Evolutionary conservation across 2,888 invertebrate genomes (phyloP), one percentile per base, ranked within the genome.

Genomic region (Lasius platythorax): DNA sequence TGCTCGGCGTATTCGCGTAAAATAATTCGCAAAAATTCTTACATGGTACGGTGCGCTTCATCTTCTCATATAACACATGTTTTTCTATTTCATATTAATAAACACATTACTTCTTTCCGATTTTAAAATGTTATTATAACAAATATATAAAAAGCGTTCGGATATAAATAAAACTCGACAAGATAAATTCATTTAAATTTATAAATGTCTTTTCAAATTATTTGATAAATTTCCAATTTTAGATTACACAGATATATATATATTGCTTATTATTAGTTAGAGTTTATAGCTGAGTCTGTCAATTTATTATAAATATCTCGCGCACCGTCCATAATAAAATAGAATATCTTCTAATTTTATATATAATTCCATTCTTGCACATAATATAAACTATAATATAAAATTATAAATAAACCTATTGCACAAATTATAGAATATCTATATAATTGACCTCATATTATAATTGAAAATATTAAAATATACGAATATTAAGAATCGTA

Each of bases 1-100:
- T 63, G 64, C 37, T 75, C 30, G 40, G n/a, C 63, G 50, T 63
- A 28, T 58, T 46, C 58, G 23, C 33, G 72, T 67, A 61, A 79
- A 79, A 61, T 73, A 61, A 61, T n/a, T 61, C 28, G 23, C 33
- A 61, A 73, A 73, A 12, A 33, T 50, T 61, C 46, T 72, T 72
- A 58, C 46, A 11, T 15, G 15, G 1, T 33, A 12, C 8, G 28
- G 46, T 28, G 12, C 33, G 18, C 6, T 37, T 23, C 37, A 2
- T 72, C 46, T 61, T 40, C 11, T 18, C 40, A 11, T 56, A 28
- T 30, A 43, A 28, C 23, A 28, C n/a, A 15, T 18, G 3, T 37
- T 73, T 63, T 33, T 33, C 58, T 18, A 63, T 9, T 61, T 46
- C 5, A 33, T 11, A 18, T 76, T 12, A 53, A 46, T 64, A 0